These are phyloP conservation scores for Shinisaurus crocodilurus DNA, from an alignment of 2,113 vertebrate species.

Conservation along the genomic window DNA sequence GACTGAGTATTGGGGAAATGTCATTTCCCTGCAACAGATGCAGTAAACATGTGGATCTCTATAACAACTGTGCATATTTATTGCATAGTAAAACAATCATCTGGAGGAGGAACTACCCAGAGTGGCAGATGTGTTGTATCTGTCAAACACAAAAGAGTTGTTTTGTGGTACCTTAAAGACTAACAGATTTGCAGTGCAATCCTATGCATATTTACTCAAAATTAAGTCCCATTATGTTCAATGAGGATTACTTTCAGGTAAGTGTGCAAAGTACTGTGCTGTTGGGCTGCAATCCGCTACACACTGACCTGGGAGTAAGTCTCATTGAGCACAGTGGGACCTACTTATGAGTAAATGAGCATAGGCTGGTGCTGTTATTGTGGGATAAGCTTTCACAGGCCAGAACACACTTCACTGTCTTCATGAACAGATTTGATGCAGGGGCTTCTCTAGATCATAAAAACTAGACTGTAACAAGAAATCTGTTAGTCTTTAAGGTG, in stretches of 20 bases:
- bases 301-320: background rate
- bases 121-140: background rate
- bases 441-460: background rate
- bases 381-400: background rate
- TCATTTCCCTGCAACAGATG: constrained; percentile 20
- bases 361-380: background rate
- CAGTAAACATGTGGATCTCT: background rate
- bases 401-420: background rate
- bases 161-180: background rate
- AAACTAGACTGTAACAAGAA: background rate
- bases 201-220: background rate
- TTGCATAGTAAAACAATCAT: background rate
- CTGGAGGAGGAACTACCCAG: background rate
- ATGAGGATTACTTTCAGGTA: background rate
- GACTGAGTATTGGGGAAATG: constrained; percentile 3
- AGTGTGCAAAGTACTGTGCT: background rate
- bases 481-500: background rate
- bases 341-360: background rate
- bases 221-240: background rate
- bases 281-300: background rate
- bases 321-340: background rate
- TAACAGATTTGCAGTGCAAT: background rate
- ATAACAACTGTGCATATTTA: background rate
- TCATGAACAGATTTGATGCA: background rate
- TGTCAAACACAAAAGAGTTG: background rate